These are phyloP conservation scores for Leptopilina myrica DNA, from an alignment of 2,888 invertebrate genomes.

Conservation along the genomic window DNA sequence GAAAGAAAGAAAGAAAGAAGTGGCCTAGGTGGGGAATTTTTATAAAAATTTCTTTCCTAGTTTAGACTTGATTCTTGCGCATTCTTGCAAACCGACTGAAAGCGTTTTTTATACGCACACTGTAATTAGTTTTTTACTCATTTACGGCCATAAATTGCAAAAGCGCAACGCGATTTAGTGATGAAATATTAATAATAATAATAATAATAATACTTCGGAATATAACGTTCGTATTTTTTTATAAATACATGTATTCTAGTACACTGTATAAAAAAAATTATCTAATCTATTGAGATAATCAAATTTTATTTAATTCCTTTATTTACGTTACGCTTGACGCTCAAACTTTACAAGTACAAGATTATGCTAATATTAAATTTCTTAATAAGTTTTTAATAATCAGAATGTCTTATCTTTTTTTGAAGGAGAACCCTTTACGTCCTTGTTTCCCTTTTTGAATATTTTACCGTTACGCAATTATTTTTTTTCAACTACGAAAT, in stretches of 20 bases:
- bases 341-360: constrained; percentile 51
- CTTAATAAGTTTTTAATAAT: constrained; percentile 58
- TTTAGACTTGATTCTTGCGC: constrained; percentile 11
- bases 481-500: background rate
- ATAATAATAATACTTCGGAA: constrained; percentile 36
- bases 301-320: constrained; percentile 40
- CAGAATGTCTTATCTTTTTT: constrained; percentile 43
- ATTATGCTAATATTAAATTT: constrained; percentile 62
- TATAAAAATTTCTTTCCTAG: constrained; percentile 24
- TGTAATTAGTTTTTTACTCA: constrained; percentile 38
- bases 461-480: background rate
- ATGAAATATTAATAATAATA: background rate
- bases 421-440: constrained; percentile 21
- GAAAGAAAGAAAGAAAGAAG: too few species aligned
- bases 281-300: constrained; percentile 40
- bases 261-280: constrained; percentile 45
- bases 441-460: constrained; percentile 3
- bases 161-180: constrained; percentile 35
- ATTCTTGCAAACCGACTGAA: constrained; percentile 36
- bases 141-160: constrained; percentile 34
- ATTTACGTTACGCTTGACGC: constrained; percentile 46
- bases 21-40: constrained; percentile 27
- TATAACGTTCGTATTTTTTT: constrained; percentile 51
- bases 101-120: constrained; percentile 32
- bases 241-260: constrained; percentile 49